phyloP scores from a whole-genome alignment of 1,140 invertebrate species.

The Philopotamus ludificatus region DNA sequence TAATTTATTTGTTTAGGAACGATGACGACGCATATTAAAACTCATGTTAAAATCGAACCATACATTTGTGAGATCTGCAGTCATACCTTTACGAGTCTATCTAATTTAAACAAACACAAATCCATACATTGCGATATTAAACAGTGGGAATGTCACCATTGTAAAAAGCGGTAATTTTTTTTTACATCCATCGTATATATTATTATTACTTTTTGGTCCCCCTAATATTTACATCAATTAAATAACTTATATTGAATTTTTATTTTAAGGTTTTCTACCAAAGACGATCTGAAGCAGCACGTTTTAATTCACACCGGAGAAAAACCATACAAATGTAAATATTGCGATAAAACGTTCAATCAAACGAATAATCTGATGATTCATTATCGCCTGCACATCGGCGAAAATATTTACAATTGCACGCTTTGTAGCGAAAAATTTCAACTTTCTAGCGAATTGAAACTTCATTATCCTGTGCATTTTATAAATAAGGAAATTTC shows the following conservation, averaged over 20 bases:
- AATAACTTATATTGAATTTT: too few species aligned
- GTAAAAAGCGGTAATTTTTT: conserved; percentile 44
- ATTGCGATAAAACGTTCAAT: conserved; percentile 25
- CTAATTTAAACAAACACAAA: conserved; percentile 55
- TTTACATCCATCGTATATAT: conserved; percentile 48
- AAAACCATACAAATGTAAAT: conserved; percentile 39
- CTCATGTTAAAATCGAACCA: conserved; percentile 26
- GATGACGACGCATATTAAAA: background rate
- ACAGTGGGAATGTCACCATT: conserved; percentile 42
- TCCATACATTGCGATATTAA: conserved; percentile 39
- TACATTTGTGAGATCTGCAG: conserved; percentile 55
- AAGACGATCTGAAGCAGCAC: conserved; percentile 45
- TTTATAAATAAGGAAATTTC: conserved; percentile 30
- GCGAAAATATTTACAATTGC: conserved; percentile 33
- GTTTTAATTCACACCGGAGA: conserved; percentile 45
- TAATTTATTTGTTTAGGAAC: too few species aligned
- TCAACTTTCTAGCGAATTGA: conserved; percentile 22
- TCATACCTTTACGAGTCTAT: conserved; percentile 61
- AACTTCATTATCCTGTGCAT: conserved; percentile 27
- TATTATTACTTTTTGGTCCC: too few species aligned
- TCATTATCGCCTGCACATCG: conserved; percentile 23
- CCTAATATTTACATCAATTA: background rate
- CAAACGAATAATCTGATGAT: conserved; percentile 11
- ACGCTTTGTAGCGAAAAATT: conserved; percentile 21
- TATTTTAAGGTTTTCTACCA: conserved; percentile 23